Evolutionary conservation across 2,113 vertebrate species (phyloP), one percentile per base, ranked within the genome.

Genomic region (Rhipidura dahli): DNA sequence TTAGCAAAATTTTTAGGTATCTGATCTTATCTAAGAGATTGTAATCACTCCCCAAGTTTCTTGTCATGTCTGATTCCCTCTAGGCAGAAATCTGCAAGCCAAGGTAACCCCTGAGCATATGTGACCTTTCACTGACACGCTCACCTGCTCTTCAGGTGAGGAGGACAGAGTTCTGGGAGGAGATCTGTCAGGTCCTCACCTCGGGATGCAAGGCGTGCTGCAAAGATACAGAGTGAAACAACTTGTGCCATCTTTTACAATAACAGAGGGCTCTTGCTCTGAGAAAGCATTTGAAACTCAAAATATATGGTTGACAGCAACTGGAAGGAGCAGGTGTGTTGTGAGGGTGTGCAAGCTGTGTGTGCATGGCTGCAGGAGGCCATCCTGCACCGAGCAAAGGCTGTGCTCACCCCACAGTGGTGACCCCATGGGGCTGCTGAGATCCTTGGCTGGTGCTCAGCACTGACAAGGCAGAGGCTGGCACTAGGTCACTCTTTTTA

Each of bases 331-430:
- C 1, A 2, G 28, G 37, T 40, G 47, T 24, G 27, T 0, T 0
- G 11, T 53, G 81, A 49, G 24, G 22, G 7, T 0, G 4, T 59
- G 60, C 31, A 44, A 3, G 7, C 0, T 40, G 47, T 10, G 28
- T 9, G n/a, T 73, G 33, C n/a, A 16, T 0, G 6, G 35, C 44
- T 69, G 45, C 57, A 56, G 49, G 24, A 27, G 5, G 1, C 13
- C 0, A 0, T 37, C 44, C 39, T 14, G 21, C 24, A 20, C 28
- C 20, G n/a, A 63, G 80, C 33, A 45, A n/a, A 57, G 53, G 47
- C 45, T 17, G 15, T n/a, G 37, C 37, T 73, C 69, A 12, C 15
- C 5, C 17, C 3, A 9, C 35, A 1, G 1, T 0, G 3, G 10
- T 10, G 27, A 44, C 35, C 39, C 39, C 1, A 1, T 2, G 9